phyloP scores from a whole-genome alignment of 2,797 vertebrate species.

The Natrix natrix region DNA sequence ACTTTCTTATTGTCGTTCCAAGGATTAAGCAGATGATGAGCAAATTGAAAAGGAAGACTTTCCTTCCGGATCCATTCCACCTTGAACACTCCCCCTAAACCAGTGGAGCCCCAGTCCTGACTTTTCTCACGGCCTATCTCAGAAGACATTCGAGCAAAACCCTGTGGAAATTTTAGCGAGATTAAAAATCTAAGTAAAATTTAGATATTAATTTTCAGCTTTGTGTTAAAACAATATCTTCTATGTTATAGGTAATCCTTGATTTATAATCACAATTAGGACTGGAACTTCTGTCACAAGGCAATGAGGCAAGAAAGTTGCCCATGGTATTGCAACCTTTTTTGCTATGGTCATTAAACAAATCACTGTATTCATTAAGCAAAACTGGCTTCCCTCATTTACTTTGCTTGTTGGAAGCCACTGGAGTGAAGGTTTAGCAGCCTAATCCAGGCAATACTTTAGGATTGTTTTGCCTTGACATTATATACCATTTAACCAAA shows the following conservation, averaged over 20 bases:
- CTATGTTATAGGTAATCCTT: background rate
- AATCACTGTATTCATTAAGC: background rate
- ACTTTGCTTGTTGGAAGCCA: background rate
- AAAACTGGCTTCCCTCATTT: background rate
- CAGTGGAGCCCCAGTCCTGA: conserved; percentile 85
- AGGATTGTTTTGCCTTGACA: background rate
- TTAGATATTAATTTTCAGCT: background rate
- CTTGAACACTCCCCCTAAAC: conserved; percentile 84
- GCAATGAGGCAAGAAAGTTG: background rate
- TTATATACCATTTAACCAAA: background rate
- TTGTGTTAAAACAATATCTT: background rate
- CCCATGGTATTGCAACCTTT: background rate
- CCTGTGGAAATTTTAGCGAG: conserved; percentile 70
- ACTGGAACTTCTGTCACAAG: background rate
- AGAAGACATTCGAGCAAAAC: conserved; percentile 88
- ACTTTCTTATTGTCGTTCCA: conserved; percentile 93
- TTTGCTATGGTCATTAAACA: background rate
- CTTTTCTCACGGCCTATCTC: conserved; percentile 79
- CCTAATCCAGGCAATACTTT: background rate
- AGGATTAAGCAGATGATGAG: conserved; percentile 86
- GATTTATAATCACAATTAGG: background rate
- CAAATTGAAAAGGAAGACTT: conserved; percentile 82
- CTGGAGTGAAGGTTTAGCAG: background rate
- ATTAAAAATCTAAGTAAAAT: background rate
- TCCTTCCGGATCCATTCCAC: conserved; percentile 90